Conservation (phyloP, 2,797 vertebrate species). For the Centroberyx gerrardi region DNA sequence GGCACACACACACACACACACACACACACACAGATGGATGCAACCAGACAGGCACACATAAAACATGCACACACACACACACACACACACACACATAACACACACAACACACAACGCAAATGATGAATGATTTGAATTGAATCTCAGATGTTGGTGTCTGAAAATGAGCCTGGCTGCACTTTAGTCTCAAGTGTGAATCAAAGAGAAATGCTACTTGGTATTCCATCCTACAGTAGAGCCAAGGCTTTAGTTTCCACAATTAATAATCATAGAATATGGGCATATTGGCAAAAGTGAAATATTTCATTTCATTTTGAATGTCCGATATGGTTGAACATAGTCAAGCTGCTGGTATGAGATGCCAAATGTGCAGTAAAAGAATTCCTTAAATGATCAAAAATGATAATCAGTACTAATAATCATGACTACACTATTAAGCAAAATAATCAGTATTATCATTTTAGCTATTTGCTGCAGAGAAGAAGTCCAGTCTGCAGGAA, state of each 20-base stretch:
- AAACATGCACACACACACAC: slow-evolving; percentile 7
- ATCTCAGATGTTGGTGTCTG: background rate
- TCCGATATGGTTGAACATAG: too few species aligned
- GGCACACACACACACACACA: background rate
- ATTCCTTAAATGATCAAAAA: too few species aligned
- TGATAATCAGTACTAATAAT: too few species aligned
- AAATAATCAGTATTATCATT: too few species aligned
- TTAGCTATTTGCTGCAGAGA: too few species aligned
- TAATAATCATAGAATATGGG: too few species aligned
- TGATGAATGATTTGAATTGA: background rate
- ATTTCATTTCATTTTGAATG: background rate
- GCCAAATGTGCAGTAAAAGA: too few species aligned
- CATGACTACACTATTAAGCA: too few species aligned
- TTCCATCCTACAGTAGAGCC: too few species aligned
- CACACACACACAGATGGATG: background rate
- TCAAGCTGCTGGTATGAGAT: too few species aligned
- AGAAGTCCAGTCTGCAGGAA: background rate
- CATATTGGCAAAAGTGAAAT: background rate
- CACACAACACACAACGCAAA: background rate
- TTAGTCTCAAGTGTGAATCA: background rate
- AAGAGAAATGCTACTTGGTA: background rate
- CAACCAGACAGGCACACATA: background rate
- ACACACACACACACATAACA: slow-evolving; percentile 3
- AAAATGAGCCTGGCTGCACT: background rate
- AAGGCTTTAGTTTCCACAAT: too few species aligned